Percentiles rank a stretch among this genome's conserved stretches.
These are phyloP conservation scores for Seriola aureovittata DNA, from an alignment of 2,113 vertebrate species.

Conservation along the genomic window DNA sequence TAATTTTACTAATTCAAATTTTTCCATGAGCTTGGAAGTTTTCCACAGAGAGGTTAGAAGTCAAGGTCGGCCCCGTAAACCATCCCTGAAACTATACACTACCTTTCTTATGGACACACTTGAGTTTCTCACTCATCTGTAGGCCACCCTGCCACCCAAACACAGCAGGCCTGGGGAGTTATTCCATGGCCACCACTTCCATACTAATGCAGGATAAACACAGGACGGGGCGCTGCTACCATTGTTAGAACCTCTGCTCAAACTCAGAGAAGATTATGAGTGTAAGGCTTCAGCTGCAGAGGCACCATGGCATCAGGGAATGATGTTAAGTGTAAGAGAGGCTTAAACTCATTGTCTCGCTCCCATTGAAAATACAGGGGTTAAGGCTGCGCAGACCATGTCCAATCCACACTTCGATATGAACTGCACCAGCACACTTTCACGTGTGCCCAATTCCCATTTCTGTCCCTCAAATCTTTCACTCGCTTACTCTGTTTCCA, in stretches of 20 bases:
- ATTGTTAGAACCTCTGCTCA: conserved; percentile 18
- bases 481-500: conserved; percentile 2
- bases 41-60: too few relatives aligned
- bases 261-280: conserved; percentile 36
- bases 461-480: conserved; percentile 15
- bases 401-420: conserved; percentile 71
- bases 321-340: conserved; percentile 41
- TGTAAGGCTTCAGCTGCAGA: conserved; percentile 1
- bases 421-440: conserved; percentile 64
- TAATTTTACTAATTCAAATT: too few relatives aligned
- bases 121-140: neutral
- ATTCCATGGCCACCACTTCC: neutral
- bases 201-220: conserved; percentile 23
- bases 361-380: conserved; percentile 51
- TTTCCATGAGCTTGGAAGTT: too few relatives aligned
- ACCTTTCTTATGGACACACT: too few relatives aligned
- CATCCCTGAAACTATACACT: neutral
- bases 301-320: conserved; percentile 28
- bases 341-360: conserved; percentile 64
- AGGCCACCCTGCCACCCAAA: neutral
- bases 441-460: conserved; percentile 62
- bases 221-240: conserved; percentile 3
- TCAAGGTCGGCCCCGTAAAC: too few relatives aligned
- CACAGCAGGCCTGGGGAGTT: neutral
- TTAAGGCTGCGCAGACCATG: conserved; percentile 56